Evolutionary conservation across 1,140 invertebrate genomes (phyloP).

Genomic region (Apocrypta bakeri): DNA sequence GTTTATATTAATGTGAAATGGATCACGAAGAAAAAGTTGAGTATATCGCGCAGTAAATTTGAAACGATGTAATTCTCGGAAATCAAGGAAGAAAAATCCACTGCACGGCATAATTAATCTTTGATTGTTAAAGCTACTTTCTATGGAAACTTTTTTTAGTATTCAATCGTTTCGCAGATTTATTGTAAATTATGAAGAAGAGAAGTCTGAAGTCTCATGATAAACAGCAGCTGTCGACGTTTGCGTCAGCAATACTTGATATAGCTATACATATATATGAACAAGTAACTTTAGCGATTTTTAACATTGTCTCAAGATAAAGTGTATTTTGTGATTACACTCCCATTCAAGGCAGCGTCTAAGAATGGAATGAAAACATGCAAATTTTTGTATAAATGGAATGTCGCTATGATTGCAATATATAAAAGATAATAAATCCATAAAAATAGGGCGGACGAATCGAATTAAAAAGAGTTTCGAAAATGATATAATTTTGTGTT

Average conservation of each 20-base stretch:
- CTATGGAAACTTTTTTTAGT: background rate
- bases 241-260: no score
- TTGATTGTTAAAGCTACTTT: background rate
- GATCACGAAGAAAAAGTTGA: background rate
- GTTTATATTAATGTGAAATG: constrained; percentile 21
- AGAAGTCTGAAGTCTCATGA: no score
- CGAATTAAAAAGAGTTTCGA: no score
- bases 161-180: no score
- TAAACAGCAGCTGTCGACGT: no score
- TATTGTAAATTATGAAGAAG: no score
- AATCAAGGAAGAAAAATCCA: background rate
- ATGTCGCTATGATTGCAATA: background rate
- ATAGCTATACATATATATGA: no score
- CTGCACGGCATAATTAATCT: background rate
- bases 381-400: background rate
- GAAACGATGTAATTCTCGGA: background rate
- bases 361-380: background rate
- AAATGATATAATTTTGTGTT: no score
- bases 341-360: background rate
- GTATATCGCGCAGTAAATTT: constrained; percentile 7
- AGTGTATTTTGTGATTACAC: background rate
- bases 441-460: background rate
- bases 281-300: no score
- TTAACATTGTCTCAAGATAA: no score
- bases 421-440: no score